Base-by-base conservation (phyloP, 2,113 vertebrate genomes). In the Psophia crepitans region DNA sequence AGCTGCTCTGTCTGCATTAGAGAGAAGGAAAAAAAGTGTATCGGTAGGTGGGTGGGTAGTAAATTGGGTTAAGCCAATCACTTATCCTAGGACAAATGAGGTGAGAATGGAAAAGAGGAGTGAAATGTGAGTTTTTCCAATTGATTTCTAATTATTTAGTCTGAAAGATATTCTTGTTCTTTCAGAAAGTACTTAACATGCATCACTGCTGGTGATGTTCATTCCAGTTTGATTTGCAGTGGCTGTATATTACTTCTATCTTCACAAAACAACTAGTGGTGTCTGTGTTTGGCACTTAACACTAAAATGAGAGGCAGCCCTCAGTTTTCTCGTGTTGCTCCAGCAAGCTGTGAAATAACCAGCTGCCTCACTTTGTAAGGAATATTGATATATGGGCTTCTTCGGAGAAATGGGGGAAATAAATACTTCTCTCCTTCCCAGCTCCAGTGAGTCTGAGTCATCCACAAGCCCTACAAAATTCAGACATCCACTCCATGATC, bases 1-100 rank as follows among this genome's bases (percentile, higher is more conserved):
- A 98, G 63, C 77, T 98, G 98, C 75, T 98, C 98, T 22, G 98
- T 98, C 98, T 98, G 97, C 7, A 65, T 82, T 44, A 12, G 57
- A 87, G 39, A 83, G 89, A 84, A 61, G 71, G 63, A 46, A 9
- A 92, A 88, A 96, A 91, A 54, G 5, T 1, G 0, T 12, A 30
- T 35, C 0, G 0, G 11, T 35, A 23, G 4, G 11, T 41, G 9
- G 20, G 5, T 28, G 35, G 51, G 51, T 44, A 44, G 23, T 48
- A 33, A 54, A 33, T 61, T 77, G 18, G 14, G 46, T 70, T 90
- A 79, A 90, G 39, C 27, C 19, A 71, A 14, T 37, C 30, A 64
- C 14, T 61, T 73, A 33, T 49, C 23, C 16, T 33, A 15, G 35
- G 37, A 70, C 8, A 69, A 91, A 65, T 18, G 18, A 64, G 10